A percentile compares a stretch with the other conserved stretches of the same genome.
These are phyloP conservation scores for Brachionus asplanchnoidis DNA, from an alignment of 1,140 invertebrate species.

Conservation along the genomic window DNA sequence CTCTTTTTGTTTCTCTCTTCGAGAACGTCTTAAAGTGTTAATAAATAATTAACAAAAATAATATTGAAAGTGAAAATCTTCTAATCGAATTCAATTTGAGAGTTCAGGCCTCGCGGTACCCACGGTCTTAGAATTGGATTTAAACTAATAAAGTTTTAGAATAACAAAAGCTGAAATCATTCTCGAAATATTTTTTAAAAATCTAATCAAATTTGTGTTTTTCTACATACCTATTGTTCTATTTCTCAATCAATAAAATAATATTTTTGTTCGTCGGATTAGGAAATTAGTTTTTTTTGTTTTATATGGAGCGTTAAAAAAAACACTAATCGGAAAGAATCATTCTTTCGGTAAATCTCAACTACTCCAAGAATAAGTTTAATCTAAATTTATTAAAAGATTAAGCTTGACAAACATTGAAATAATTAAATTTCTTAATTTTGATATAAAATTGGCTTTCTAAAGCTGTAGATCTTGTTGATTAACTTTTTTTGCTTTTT, in stretches of 20 bases:
- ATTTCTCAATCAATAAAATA: conserved; percentile 22
- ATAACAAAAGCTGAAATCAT: neutral
- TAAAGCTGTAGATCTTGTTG: too few species aligned
- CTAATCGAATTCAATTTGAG: neutral
- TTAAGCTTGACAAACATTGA: neutral
- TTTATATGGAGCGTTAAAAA: neutral
- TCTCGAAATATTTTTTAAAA: neutral
- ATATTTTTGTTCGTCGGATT: neutral
- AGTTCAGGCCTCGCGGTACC: neutral
- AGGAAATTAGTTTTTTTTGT: conserved; percentile 25
- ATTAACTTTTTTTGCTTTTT: too few species aligned
- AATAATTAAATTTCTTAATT: neutral
- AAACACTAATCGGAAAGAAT: neutral
- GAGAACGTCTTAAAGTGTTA: neutral
- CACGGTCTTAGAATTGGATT: neutral
- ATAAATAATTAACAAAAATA: conserved; percentile 33
- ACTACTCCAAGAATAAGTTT: neutral
- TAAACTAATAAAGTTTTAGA: conserved; percentile 5
- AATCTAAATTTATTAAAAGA: neutral
- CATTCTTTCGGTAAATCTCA: neutral
- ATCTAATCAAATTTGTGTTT: neutral
- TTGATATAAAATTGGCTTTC: neutral
- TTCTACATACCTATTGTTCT: conserved; percentile 2
- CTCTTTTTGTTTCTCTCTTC: neutral
- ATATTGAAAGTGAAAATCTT: conserved; percentile 12